Base-by-base conservation (phyloP, 2,888 invertebrate genomes). In the Mesorhabditis sp. region DNA sequence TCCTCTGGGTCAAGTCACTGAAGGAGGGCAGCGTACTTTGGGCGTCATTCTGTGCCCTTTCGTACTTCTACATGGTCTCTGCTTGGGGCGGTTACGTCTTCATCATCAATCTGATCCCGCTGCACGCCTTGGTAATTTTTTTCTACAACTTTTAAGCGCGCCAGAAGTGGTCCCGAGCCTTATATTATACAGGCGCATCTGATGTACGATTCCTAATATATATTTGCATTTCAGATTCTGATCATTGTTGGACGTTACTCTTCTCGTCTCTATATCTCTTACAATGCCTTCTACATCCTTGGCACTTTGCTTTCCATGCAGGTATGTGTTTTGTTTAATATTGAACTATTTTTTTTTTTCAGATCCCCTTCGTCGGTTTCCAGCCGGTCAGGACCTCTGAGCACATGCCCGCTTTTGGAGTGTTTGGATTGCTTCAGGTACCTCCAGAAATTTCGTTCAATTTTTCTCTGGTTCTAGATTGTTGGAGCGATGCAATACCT, bases 51-150 rank as follows among this genome's bases (percentile, higher is more conserved):
- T 92, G 96, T 69, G 93, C 98, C 5, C 86, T 99, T 4, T 94
- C 96, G 0, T 98, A 99, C 88, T 97, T 99, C 88, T 98, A 99
- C 88, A 99, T 99, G 98, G 98, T 97, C 3, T 97, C 96, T 74
- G 97, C 97, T 78, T 98, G 98, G 98, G 98, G 98, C 80, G 98
- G 98, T 76, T 98, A 98, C 86, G 97, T 98, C 62, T 99, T 97
- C 87, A 98, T 99, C 83, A 98, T 97, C 86, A 99, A 99, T 88
- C 89, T 99, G 85, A 97, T 99, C 79, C 98, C 98, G 0, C 90
- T 99, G 10, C 98, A 99, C 86, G 96, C 96, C 4, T 95, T 98
- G 88, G 92, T 92, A 3, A 89, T 98, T 62, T 75, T 75, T 64
- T 28, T 28, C 28, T 28, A 28, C 28, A 2, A 28, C 28, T 28